Evolutionary conservation across 1,140 invertebrate genomes (phyloP), one percentile per base, ranked within the genome.

Genomic region (Matsumurasca onukii): DNA sequence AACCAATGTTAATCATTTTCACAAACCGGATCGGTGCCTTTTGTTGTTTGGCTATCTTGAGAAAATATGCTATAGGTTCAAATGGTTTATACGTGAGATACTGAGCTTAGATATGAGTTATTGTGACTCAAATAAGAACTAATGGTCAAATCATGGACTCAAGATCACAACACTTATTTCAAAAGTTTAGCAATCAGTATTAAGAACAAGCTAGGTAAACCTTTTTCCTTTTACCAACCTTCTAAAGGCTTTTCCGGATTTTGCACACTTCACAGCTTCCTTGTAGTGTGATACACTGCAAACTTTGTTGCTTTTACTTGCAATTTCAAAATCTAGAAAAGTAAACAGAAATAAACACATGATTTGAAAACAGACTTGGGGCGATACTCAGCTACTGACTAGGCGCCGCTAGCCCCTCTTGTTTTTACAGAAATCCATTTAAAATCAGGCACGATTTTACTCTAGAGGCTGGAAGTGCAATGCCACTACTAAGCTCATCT

Each of bases 241-340:
- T 80, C 89, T 84, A 12, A 84, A 89, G 31, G 89, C 83, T 61
- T 83, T 85, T 75, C 91, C 87, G 61, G 88, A 88, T 73, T 83
- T 88, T 72, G 84, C 83, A 79, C 90, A 75, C 20, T 69, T 67
- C 2, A 75, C 69, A 31, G 64, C 69, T 69, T 75, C 74, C 61
- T 75, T 75, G 55, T 64, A 74, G 52, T 70, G 64, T 31, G 70
- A 72, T 66, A 49, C 82, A 49, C 86, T 80, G 77, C 90, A 92
- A n/a, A 88, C 85, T 49, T 84, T 83, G 9, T 88, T 81, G 74
- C 85, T 90, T 79, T 86, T 83, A 72, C 89, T 91, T 9, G 85
- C 84, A 69, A 91, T 85, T 80, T 91, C 89, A 78, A 89, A 90
- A 61, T 86, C 85, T 83, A 73, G 66, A 67, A 67, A 69, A 69